Percentiles rank a stretch among this genome's conserved stretches.
phyloP scores from a whole-genome alignment of 1,140 invertebrate species.

The Pomphorhynchus laevis region DNA sequence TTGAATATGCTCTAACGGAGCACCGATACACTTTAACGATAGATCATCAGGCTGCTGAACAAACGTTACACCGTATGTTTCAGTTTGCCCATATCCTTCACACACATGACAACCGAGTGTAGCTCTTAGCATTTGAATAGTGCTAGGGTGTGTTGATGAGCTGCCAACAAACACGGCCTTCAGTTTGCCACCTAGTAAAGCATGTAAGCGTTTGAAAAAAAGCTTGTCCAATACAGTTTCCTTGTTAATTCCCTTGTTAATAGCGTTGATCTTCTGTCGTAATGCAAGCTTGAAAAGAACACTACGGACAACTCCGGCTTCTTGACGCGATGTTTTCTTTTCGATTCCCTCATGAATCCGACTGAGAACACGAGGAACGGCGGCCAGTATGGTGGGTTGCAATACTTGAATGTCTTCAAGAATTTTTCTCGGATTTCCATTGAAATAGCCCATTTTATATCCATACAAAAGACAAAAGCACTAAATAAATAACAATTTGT shows the following conservation, averaged over 20 bases:
- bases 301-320: no score
- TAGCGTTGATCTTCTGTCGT: no score
- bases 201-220: slow-evolving; percentile 56
- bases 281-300: no score
- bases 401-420: slow-evolving; percentile 58
- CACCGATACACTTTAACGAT: slow-evolving; percentile 51
- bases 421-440: slow-evolving; percentile 49
- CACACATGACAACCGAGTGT: slow-evolving; percentile 38
- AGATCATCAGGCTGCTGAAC: slow-evolving; percentile 58
- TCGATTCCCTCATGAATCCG: no score
- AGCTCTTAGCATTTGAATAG: slow-evolving; percentile 60
- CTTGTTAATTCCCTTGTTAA: slow-evolving; percentile 1
- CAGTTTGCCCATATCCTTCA: slow-evolving; percentile 87
- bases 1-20: slow-evolving; percentile 54
- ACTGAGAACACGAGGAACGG: slow-evolving; percentile 63
- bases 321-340: no score
- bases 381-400: slow-evolving; percentile 59
- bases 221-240: slow-evolving; percentile 27
- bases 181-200: slow-evolving; percentile 43
- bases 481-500: not conserved
- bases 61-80: slow-evolving; percentile 61
- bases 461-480: not conserved
- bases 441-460: slow-evolving; percentile 42
- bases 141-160: slow-evolving; percentile 55
- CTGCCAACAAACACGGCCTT: slow-evolving; percentile 68